phyloP scores from a whole-genome alignment of 2,888 invertebrate genomes.

The Campaea margaritaria region DNA sequence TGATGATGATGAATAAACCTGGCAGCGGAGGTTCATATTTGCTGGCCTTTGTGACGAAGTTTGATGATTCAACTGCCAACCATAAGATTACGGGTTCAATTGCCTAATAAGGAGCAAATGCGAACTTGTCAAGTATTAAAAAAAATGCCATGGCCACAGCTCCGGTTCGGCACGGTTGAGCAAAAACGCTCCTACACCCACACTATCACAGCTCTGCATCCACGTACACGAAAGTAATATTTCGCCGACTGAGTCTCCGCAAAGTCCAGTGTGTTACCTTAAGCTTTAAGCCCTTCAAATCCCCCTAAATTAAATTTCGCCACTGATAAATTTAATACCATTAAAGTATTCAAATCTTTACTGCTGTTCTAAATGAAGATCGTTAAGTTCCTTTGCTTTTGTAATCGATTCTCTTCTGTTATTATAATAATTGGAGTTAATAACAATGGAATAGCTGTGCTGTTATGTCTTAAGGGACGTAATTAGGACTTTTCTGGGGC shows the following conservation, averaged over 20 bases:
- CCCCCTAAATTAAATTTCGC: slow-evolving; percentile 47
- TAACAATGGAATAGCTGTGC: slow-evolving; percentile 26
- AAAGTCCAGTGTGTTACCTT: slow-evolving; percentile 30
- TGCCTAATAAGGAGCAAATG: too few species aligned
- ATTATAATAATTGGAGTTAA: slow-evolving; percentile 35
- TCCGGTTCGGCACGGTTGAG: not conserved
- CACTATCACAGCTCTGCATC: not conserved
- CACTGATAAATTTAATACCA: slow-evolving; percentile 48
- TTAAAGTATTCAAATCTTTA: slow-evolving; percentile 52
- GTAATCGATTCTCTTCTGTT: slow-evolving; percentile 33
- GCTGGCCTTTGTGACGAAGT: too few species aligned
- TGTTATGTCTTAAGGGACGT: not conserved
- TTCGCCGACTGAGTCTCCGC: slow-evolving; percentile 13
- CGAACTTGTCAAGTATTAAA: too few species aligned
- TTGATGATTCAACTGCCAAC: too few species aligned
- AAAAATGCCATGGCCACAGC: too few species aligned
- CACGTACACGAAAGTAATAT: slow-evolving; percentile 16
- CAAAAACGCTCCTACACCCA: not conserved
- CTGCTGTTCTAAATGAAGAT: slow-evolving; percentile 29
- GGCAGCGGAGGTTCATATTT: too few species aligned
- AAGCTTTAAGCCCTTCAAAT: slow-evolving; percentile 29
- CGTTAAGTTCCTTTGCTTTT: slow-evolving; percentile 30
- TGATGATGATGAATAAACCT: too few species aligned
- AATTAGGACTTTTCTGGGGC: not conserved
- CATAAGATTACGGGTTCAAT: too few species aligned